Percentiles rank a stretch among this genome's conserved stretches.
Evolutionary conservation across 2,888 invertebrate genomes (phyloP).

Genomic region (Chalcis sispes): DNA sequence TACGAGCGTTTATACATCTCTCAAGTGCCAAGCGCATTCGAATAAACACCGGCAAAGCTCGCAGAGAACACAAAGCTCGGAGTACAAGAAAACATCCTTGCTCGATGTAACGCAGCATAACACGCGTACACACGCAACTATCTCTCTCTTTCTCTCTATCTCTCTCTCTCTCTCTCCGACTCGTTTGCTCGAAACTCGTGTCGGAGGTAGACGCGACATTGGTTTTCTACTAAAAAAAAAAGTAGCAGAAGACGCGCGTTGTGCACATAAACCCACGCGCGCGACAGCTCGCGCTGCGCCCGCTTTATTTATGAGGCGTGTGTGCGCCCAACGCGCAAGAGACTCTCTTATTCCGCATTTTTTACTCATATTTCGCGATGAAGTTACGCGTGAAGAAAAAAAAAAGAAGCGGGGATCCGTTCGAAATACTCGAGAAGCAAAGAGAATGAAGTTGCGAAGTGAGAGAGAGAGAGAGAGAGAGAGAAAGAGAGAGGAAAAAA

Average conservation of each 20-base stretch:
- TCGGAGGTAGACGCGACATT: conserved; percentile 38
- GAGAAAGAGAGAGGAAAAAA: conserved; percentile 28
- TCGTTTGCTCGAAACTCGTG: conserved; percentile 30
- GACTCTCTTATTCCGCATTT: conserved; percentile 72
- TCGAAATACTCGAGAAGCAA: conserved; percentile 21
- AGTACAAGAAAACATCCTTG: no score
- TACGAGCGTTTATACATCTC: no score
- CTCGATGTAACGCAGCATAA: neutral
- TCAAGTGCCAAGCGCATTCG: no score
- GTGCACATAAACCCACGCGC: neutral
- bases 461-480: conserved; percentile 28
- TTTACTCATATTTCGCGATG: conserved; percentile 70
- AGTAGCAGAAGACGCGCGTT: neutral
- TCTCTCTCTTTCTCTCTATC: neutral
- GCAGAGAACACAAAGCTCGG: neutral
- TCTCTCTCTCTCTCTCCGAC: neutral
- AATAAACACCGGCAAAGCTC: no score
- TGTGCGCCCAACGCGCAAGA: conserved; percentile 61
- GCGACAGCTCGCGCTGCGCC: conserved; percentile 1
- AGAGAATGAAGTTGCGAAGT: conserved; percentile 24
- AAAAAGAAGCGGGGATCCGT: conserved; percentile 26
- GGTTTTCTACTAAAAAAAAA: neutral
- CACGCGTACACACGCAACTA: neutral
- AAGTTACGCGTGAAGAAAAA: conserved; percentile 7
- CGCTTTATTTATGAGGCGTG: conserved; percentile 71